phyloP scores from a whole-genome alignment of 2,113 vertebrate genomes.

The Urocolius indicus region DNA sequence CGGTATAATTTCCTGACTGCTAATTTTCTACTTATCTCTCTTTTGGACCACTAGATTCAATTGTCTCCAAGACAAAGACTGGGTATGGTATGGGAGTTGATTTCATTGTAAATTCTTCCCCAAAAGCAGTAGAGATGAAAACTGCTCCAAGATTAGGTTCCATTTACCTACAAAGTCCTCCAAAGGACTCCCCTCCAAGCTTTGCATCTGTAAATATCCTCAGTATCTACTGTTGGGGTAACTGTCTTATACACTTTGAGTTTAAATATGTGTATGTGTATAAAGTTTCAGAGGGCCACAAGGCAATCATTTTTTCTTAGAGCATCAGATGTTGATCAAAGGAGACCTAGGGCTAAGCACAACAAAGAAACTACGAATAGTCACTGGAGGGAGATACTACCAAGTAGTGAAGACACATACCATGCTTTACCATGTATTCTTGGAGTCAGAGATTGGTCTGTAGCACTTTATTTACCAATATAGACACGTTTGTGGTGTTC shows the following conservation, averaged over 20 bases:
- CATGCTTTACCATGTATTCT: neutral
- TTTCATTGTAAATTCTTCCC: neutral
- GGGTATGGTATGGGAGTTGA: fast-evolving
- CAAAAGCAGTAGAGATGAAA: neutral
- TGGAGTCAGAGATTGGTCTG: neutral
- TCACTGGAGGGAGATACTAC: neutral
- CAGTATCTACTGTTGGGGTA: neutral
- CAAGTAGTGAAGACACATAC: neutral
- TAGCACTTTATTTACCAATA: neutral
- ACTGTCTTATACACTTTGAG: neutral
- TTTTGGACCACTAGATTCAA: neutral
- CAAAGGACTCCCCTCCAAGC: neutral
- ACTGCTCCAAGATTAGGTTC: neutral
- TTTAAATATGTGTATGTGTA: neutral
- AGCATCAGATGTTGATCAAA: neutral
- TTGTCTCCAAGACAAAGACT: neutral
- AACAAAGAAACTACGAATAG: neutral
- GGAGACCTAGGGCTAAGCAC: neutral
- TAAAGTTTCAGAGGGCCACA: neutral
- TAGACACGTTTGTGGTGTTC: neutral
- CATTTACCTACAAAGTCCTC: neutral
- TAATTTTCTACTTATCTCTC: neutral
- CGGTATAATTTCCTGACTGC: neutral
- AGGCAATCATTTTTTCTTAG: neutral
- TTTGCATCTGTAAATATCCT: neutral